phyloP scores from a whole-genome alignment of 2,888 invertebrate species.

The Philaethria dido region DNA sequence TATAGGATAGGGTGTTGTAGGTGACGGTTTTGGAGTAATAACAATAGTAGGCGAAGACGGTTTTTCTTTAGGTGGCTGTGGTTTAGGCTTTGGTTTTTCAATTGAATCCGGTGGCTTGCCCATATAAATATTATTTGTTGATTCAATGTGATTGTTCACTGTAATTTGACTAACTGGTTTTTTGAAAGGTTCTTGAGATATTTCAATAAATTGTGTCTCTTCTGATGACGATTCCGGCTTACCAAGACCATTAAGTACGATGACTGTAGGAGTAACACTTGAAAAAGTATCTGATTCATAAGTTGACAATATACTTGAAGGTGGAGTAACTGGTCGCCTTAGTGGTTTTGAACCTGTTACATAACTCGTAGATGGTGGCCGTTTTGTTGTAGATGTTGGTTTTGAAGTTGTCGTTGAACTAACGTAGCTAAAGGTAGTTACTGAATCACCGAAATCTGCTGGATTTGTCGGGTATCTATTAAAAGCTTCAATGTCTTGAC shows the following conservation, averaged over 20 bases:
- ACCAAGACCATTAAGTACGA: constrained; percentile 67
- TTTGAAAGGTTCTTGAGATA: constrained; percentile 80
- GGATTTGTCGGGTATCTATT: constrained; percentile 76
- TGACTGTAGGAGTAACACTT: constrained; percentile 78
- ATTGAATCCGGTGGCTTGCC: constrained; percentile 66
- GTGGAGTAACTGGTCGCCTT: constrained; percentile 72
- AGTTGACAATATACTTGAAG: constrained; percentile 56
- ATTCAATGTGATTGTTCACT: constrained; percentile 85
- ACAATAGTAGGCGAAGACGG: constrained; percentile 85
- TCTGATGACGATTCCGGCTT: constrained; percentile 58
- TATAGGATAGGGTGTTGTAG: constrained; percentile 69
- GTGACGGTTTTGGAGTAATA: constrained; percentile 88
- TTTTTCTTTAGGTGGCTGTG: constrained; percentile 66
- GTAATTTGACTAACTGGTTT: constrained; percentile 81
- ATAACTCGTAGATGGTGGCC: constrained; percentile 76
- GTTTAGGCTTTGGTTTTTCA: constrained; percentile 71
- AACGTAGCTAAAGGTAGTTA: constrained; percentile 72
- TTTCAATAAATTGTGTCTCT: constrained; percentile 74
- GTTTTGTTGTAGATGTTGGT: constrained; percentile 63
- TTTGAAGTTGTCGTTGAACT: constrained; percentile 67
- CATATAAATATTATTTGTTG: constrained; percentile 81
- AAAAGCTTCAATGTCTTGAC: constrained; percentile 76
- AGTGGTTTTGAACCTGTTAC: constrained; percentile 76
- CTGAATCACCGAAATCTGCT: constrained; percentile 65
- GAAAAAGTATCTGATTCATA: constrained; percentile 73